Percentiles rank a stretch among this genome's conserved stretches.
These are phyloP conservation scores for Noctua fimbriata DNA, from an alignment of 2,888 invertebrate genomes.

Conservation along the genomic window DNA sequence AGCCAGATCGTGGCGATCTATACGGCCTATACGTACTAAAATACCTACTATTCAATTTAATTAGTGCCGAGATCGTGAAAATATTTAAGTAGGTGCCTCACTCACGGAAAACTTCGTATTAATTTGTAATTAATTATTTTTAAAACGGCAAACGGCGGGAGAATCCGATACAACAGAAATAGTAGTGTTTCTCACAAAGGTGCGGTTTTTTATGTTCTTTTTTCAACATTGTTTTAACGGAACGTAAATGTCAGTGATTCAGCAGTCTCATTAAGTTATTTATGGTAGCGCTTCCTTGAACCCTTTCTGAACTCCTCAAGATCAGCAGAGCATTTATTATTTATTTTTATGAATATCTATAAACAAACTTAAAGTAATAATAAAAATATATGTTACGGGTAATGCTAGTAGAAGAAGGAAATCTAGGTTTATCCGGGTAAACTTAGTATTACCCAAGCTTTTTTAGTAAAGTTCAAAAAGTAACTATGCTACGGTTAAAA, in stretches of 20 bases:
- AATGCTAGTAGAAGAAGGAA: neutral
- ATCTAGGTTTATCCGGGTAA: neutral
- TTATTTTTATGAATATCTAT: neutral
- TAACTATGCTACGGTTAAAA: neutral
- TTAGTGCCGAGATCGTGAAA: neutral
- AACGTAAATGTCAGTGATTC: constrained; percentile 7
- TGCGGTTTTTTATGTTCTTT: neutral
- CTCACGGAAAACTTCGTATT: neutral
- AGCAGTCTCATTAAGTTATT: constrained; percentile 6
- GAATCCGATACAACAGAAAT: neutral
- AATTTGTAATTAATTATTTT: neutral
- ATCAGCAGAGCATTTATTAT: constrained; percentile 28
- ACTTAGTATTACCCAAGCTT: neutral
- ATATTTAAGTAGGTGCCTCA: neutral
- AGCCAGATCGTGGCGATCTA: constrained; percentile 12
- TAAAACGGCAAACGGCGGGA: neutral
- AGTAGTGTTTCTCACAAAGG: neutral
- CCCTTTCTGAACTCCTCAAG: constrained; percentile 47
- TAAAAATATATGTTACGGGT: neutral
- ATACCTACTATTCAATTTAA: neutral
- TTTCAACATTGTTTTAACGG: constrained; percentile 9
- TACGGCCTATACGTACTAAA: neutral
- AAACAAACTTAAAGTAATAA: neutral
- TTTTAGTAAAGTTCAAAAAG: neutral
- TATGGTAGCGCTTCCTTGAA: constrained; percentile 32